Base-by-base conservation (phyloP, 2,888 invertebrate species). In the Cephalotes varians region DNA sequence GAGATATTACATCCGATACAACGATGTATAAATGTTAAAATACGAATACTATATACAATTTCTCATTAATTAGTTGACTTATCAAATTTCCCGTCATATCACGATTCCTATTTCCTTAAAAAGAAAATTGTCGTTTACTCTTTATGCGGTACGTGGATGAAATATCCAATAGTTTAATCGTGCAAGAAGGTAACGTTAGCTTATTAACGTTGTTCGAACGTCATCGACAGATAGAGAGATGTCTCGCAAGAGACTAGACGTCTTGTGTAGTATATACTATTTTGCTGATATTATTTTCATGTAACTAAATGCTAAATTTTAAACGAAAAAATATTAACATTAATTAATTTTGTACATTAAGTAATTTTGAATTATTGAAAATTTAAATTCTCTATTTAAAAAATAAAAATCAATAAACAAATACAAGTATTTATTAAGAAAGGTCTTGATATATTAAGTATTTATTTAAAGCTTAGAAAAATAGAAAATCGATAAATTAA, bases 1-100 rank as follows among this genome's bases (percentile, higher is more conserved):
- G 84, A 87, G 81, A 85, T 86, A 86, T 85, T 89, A 88, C 87
- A 89, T 88, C 86, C 82, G 86, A 83, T 86, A 86, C 87, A 86
- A 87, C 84, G 86, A 91, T 91, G 91, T 92, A 90, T 88, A 89
- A 91, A 90, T 90, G 90, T 90, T 92, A 88, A 88, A 90, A 91
- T 91, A n/a, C n/a, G 85, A 91, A 92, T 87, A 89, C 85, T 90
- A 86, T 85, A 85, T 85, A 85, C 82, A 85, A 90, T 90, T 92
- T 88, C 88, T 87, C 88, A 88, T 89, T 89, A 83, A 81, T 79
- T 58, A 54, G 9, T 28, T 40, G 67, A 79, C 64, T 54, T 54
- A 21, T 81, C 56, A 25, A 58, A 76, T 87, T 51, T 81, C 40
- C 58, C 31, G 71, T 62, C 47, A 31, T 25, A 12, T 15, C 37